Evolutionary conservation across 2,888 invertebrate species (phyloP), one percentile per base, ranked within the genome.

Genomic region (Pyralis farinalis): DNA sequence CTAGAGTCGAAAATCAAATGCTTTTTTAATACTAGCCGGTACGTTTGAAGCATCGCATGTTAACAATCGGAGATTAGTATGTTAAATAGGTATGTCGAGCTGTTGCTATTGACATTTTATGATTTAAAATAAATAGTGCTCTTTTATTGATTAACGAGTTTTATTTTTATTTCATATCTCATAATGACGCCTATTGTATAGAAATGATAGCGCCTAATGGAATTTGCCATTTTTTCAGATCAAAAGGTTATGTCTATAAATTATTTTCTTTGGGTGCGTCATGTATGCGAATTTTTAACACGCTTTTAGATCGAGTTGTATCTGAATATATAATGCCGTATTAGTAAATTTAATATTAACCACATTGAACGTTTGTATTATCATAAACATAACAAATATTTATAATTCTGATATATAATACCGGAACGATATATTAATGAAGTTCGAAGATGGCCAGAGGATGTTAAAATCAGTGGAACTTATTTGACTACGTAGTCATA

Each of bases 31-130:
- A n/a, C 9, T 20, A 30, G 32, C 21, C 74, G 71, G 73, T 49
- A 44, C 67, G 58, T 77, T 78, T 79, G 74, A 78, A 71, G 51
- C 70, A 56, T 71, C 77, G 65, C 52, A 74, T 76, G 74, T 79
- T 84, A 84, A 85, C 78, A 81, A 82, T 80, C 77, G 66, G 45
- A 78, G 71, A 83, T 82, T 78, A 81, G 71, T 69, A 80, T 80
- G 76, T 81, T 77, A 77, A 81, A 78, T 74, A 72, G 58, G 49
- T 47, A 56, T 55, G 58, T 71, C 60, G 61, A 53, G 58, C 55
- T 62, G 58, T 56, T 62, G 55, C 56, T 58, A 55, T 59, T 59
- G 62, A 58, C 50, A 58, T 71, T 73, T 67, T 57, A 53, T 54
- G 62, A 61, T 58, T 59, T 52, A 56, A 60, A 55, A 63, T 43